These are phyloP conservation scores for Hycleus cichorii DNA, from an alignment of 1,140 invertebrate species.

Conservation along the genomic window DNA sequence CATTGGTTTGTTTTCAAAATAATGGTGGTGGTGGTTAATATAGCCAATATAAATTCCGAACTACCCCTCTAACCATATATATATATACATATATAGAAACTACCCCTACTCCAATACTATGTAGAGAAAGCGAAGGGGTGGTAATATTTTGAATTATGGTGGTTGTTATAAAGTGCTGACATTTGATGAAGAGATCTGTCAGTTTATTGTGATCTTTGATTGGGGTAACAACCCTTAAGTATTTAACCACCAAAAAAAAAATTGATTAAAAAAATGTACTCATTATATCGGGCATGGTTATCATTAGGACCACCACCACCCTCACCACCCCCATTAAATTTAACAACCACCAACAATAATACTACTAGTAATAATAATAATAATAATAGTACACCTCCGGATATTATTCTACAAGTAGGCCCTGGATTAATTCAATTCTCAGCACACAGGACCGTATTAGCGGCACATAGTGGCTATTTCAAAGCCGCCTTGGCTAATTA, in stretches of 20 bases:
- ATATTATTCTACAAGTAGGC: conserved; percentile 57
- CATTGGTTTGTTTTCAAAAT: too few species aligned
- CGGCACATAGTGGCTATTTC: conserved; percentile 64
- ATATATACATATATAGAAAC: not conserved
- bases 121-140: conserved; percentile 14
- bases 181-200: conserved; percentile 21
- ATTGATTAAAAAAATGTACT: conserved; percentile 45
- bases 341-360: conserved; percentile 22
- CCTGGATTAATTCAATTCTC: conserved; percentile 57
- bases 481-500: conserved; percentile 45
- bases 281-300: conserved; percentile 60
- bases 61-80: too few species aligned
- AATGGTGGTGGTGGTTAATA: too few species aligned
- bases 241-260: not conserved
- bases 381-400: conserved; percentile 45
- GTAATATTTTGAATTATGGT: conserved; percentile 25
- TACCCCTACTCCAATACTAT: conserved; percentile 10
- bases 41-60: too few species aligned
- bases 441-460: conserved; percentile 58
- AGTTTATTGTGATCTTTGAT: conserved; percentile 10
- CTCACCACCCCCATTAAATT: conserved; percentile 37
- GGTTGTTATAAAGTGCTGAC: conserved; percentile 23
- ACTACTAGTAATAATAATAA: conserved; percentile 26
- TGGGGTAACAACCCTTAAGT: conserved; percentile 3
- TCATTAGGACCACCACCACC: conserved; percentile 29